Evolutionary conservation across 53 echinoderm and acorn worm genomes (phyloP).

Genomic region (Hippasteria phrygiana): DNA sequence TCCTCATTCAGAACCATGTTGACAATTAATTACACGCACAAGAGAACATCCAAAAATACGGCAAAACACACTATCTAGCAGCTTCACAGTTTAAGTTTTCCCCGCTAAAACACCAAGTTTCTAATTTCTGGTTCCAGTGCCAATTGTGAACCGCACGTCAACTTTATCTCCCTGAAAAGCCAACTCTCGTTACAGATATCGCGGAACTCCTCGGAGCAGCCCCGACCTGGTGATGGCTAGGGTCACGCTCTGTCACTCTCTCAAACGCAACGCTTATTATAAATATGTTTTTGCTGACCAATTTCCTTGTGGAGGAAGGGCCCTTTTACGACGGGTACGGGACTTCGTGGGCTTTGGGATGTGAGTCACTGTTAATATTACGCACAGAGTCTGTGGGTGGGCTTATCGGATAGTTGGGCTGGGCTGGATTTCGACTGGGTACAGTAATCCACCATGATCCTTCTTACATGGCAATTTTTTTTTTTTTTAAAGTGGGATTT

Average conservation of each 20-base stretch:
- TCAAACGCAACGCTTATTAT: neutral
- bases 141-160: neutral
- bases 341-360: constrained; percentile 14
- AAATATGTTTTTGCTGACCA: constrained; percentile 47
- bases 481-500: no score
- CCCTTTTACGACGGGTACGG: neutral
- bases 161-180: no score
- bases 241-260: constrained; percentile 32
- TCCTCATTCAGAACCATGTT: constrained; percentile 56
- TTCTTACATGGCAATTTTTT: neutral
- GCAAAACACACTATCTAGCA: neutral
- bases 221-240: constrained; percentile 1
- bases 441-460: neutral
- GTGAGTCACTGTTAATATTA: constrained; percentile 46
- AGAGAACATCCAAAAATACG: constrained; percentile 2
- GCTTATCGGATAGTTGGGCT: neutral
- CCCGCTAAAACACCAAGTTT: neutral
- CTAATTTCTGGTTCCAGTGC: neutral
- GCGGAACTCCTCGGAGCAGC: neutral
- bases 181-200: neutral
- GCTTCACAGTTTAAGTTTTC: neutral
- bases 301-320: constrained; percentile 60
- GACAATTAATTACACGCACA: neutral
- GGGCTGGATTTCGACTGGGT: neutral
- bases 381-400: neutral